phyloP scores from a whole-genome alignment of 2,113 vertebrate genomes.

The Fulica atra region DNA sequence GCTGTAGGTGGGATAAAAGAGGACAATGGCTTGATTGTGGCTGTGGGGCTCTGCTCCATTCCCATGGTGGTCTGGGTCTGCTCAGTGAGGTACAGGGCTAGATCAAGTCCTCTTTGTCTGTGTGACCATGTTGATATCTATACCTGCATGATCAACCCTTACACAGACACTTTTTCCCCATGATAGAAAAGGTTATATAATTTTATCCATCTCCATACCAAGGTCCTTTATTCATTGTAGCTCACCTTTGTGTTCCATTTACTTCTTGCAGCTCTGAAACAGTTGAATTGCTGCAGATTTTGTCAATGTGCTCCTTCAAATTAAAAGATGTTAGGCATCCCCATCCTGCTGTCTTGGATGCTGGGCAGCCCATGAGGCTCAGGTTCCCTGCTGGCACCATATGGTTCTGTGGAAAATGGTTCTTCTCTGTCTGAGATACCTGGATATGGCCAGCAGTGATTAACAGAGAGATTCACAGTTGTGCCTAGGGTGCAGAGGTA shows the following conservation, averaged over 20 bases:
- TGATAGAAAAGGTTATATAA: background rate
- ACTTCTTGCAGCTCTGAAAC: background rate
- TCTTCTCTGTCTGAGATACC: background rate
- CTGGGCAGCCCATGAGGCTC: background rate
- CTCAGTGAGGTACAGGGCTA: background rate
- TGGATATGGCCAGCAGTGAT: background rate
- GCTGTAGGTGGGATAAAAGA: background rate
- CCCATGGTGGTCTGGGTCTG: background rate
- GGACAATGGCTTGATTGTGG: background rate
- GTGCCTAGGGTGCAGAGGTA: background rate
- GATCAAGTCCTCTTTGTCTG: background rate
- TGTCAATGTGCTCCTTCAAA: background rate
- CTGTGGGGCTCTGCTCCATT: background rate
- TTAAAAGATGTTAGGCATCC: background rate
- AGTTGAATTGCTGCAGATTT: background rate
- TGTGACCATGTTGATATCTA: fast-evolving
- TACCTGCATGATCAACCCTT: background rate
- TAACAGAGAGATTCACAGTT: background rate
- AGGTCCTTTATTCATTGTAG: background rate
- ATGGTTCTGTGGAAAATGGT: background rate
- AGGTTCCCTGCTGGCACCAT: background rate
- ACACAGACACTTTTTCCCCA: background rate
- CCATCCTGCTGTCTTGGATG: background rate
- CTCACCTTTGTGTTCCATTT: conserved; percentile 2
- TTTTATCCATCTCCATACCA: background rate